Conservation (phyloP, 2,888 invertebrate genomes). For the Tuta absoluta region DNA sequence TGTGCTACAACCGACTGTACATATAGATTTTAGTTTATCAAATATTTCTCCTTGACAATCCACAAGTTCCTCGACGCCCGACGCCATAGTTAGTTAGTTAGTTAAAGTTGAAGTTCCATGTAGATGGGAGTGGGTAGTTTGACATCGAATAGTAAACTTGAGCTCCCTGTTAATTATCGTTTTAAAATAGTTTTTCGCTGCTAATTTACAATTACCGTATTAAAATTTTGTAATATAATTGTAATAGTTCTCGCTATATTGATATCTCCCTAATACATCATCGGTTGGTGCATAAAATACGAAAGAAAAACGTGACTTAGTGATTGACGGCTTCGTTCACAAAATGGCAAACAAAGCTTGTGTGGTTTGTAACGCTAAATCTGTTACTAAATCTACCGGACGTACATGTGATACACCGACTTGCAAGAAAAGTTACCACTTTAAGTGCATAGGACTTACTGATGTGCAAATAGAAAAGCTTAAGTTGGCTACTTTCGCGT, state of each 20-base stretch:
- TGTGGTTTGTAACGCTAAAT: not conserved
- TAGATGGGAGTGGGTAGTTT: not conserved
- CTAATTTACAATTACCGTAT: not conserved
- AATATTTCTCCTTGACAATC: not conserved
- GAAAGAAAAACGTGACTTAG: not conserved
- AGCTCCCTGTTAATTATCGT: not conserved
- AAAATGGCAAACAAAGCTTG: not conserved
- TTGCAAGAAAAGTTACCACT: not conserved
- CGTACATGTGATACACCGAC: not conserved
- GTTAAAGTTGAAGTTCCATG: too few species aligned
- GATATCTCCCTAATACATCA: not conserved
- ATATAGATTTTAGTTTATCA: too few species aligned
- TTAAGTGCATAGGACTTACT: not conserved
- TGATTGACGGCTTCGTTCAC: not conserved
- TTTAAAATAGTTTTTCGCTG: not conserved
- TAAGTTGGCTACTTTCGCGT: not conserved
- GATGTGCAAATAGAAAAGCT: not conserved
- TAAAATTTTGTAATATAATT: not conserved
- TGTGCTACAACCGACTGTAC: too few species aligned
- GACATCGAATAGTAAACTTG: not conserved
- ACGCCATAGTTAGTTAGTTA: too few species aligned
- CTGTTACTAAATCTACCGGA: not conserved
- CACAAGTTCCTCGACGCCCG: not conserved
- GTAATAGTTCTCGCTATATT: not conserved
- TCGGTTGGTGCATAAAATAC: not conserved